These are phyloP conservation scores for Hyppa rectilinea DNA, from an alignment of 2,888 invertebrate genomes.

Conservation along the genomic window DNA sequence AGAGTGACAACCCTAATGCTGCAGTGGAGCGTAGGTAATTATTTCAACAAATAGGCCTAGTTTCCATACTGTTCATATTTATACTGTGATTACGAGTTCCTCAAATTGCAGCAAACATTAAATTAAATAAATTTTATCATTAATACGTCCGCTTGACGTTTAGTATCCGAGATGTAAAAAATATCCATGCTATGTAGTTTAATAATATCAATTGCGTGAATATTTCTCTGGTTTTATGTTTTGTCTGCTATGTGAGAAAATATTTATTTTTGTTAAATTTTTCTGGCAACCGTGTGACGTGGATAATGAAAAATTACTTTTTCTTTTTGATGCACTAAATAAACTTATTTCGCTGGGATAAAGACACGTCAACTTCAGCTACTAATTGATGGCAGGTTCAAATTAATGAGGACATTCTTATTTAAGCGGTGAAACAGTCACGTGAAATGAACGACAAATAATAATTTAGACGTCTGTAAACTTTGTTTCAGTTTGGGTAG, in stretches of 20 bases:
- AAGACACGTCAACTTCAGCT: slow-evolving; percentile 54
- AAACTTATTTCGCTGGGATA: slow-evolving; percentile 36
- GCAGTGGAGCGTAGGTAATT: too few species aligned
- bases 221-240: slow-evolving; percentile 25
- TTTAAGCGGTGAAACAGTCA: slow-evolving; percentile 9
- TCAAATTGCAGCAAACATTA: slow-evolving; percentile 25
- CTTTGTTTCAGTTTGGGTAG: slow-evolving; percentile 35
- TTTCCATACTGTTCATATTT: too few species aligned
- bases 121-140: slow-evolving; percentile 30
- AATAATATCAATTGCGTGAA: slow-evolving; percentile 35
- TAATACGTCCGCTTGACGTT: slow-evolving; percentile 38
- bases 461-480: slow-evolving; percentile 36
- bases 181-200: slow-evolving; percentile 27
- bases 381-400: slow-evolving; percentile 74
- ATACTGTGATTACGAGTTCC: too few species aligned
- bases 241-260: slow-evolving; percentile 62
- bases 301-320: slow-evolving; percentile 73
- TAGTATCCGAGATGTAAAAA: slow-evolving; percentile 29
- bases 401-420: slow-evolving; percentile 68
- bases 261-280: slow-evolving; percentile 72
- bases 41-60: too few species aligned
- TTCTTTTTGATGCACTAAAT: slow-evolving; percentile 46
- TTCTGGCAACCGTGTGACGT: slow-evolving; percentile 70
- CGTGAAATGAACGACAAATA: slow-evolving; percentile 50
- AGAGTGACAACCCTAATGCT: too few species aligned